phyloP scores from a whole-genome alignment of 2,888 invertebrate species.

The Xylota segnis region DNA sequence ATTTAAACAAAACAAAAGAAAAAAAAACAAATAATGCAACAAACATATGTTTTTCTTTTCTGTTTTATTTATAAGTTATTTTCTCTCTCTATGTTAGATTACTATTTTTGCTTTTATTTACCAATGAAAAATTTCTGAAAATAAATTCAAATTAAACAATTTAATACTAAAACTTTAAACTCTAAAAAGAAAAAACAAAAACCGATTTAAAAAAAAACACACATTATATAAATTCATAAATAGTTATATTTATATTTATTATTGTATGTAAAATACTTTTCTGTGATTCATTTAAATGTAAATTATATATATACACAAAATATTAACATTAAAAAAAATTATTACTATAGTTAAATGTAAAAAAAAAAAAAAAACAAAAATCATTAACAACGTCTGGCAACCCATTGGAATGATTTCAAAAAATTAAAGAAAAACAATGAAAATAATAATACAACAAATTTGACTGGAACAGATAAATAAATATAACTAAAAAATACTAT shows the following conservation, averaged over 20 bases:
- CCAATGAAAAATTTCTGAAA: slow-evolving; percentile 41
- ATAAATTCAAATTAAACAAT: slow-evolving; percentile 38
- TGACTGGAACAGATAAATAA: slow-evolving; percentile 65
- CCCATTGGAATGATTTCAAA: slow-evolving; percentile 64
- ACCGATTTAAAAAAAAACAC: slow-evolving; percentile 7
- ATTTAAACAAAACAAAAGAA: slow-evolving; percentile 72
- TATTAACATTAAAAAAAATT: slow-evolving; percentile 57
- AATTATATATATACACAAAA: slow-evolving; percentile 72
- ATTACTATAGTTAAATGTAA: slow-evolving; percentile 65
- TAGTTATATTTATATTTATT: slow-evolving; percentile 75
- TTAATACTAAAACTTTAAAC: slow-evolving; percentile 42
- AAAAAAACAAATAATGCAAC: slow-evolving; percentile 48
- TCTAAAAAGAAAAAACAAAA: slow-evolving; percentile 12
- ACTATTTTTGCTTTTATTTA: slow-evolving; percentile 3
- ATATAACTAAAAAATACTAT: slow-evolving; percentile 40
- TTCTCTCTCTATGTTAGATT: slow-evolving; percentile 27
- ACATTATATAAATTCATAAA: slow-evolving; percentile 68
- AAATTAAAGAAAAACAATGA: not conserved
- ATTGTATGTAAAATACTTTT: slow-evolving; percentile 77
- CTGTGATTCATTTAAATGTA: slow-evolving; percentile 78
- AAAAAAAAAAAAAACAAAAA: slow-evolving; percentile 28
- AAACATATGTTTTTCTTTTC: slow-evolving; percentile 25
- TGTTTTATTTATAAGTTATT: slow-evolving; percentile 26
- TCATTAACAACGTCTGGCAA: slow-evolving; percentile 60
- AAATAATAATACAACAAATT: slow-evolving; percentile 26